Conservation (phyloP, 2,113 vertebrate species). For the Barbus barbus region DNA sequence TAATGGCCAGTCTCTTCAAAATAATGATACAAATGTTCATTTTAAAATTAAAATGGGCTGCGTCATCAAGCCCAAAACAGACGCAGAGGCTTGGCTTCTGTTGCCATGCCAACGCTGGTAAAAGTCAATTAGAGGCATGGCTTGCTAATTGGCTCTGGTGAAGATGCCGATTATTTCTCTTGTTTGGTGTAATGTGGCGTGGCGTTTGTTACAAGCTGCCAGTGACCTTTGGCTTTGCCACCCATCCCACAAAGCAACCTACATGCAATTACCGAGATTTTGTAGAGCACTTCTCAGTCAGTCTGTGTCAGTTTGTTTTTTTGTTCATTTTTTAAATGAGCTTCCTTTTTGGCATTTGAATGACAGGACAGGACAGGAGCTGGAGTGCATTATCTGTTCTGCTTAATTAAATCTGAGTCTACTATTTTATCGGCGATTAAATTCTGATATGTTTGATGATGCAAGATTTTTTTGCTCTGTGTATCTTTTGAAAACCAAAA, state of each 20-base stretch:
- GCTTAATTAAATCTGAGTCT: constrained; percentile 39
- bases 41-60: constrained; percentile 67
- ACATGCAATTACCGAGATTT: constrained; percentile 44
- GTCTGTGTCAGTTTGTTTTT: too few relatives aligned
- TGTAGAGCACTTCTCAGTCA: constrained; percentile 8
- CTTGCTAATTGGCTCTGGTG: constrained; percentile 69
- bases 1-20: constrained; percentile 6
- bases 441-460: not conserved
- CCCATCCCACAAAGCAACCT: constrained; percentile 60
- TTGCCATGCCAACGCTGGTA: constrained; percentile 35
- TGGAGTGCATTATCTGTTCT: constrained; percentile 7
- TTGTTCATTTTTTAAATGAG: too few relatives aligned
- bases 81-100: constrained; percentile 37
- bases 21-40: constrained; percentile 16
- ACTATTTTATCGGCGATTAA: constrained; percentile 11
- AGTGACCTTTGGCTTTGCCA: constrained; percentile 64
- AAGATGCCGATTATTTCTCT: constrained; percentile 68
- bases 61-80: constrained; percentile 30
- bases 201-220: constrained; percentile 70
- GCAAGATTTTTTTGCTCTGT: not conserved
- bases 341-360: too few relatives aligned
- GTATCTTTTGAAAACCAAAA: not conserved
- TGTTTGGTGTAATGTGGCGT: constrained; percentile 68
- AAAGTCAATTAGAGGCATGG: constrained; percentile 66
- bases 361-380: constrained; percentile 28